Base-by-base conservation (phyloP, 2,888 invertebrate genomes). In the Andricus curvator region DNA sequence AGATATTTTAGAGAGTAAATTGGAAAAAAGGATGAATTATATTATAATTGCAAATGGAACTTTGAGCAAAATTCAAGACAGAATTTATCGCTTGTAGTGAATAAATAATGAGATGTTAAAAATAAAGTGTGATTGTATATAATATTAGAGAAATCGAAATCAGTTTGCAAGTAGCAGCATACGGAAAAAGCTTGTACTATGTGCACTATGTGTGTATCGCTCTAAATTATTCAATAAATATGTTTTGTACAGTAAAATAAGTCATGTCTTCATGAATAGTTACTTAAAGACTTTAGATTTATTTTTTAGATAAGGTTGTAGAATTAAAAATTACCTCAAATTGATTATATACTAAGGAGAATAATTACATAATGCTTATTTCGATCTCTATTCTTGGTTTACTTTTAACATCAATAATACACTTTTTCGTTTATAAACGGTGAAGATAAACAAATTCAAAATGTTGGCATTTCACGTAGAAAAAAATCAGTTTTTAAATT, bases 201-300 rank as follows among this genome's bases (percentile, higher is more conserved):
- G 88, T 89, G 90, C 88, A 88, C 87, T 88, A 83, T 88, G 86
- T 89, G 88, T 88, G 90, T 90, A 90, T 89, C 85, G 89, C 85
- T 81, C 86, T 91, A 91, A 91, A 90, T 91, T 91, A 91, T 91
- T 90, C 84, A 91, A 91, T 91, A 91, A 91, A 91, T 91, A 91
- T 91, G 91, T 91, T 91, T 91, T 91, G 88, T 91, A 91, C 90
- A 91, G 89, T 89, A 90, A 74, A 17, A 25, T 60, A 41, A 8
- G 5, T 48, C 60, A 67, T 65, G 37, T 62, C 29, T 67, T 22
- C 62, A 66, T 60, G 4, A 48, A 44, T 44, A 44, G 44, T 44
- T 44, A 13, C 15, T 15, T 15, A 15, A 44, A 4, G 4, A 3
- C 15, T 41, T 41, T 41, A 13, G 13, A 13, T 41, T 41, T 41